Conservation (phyloP, 2,888 invertebrate genomes). For the Melikaiella ostensackeni region DNA sequence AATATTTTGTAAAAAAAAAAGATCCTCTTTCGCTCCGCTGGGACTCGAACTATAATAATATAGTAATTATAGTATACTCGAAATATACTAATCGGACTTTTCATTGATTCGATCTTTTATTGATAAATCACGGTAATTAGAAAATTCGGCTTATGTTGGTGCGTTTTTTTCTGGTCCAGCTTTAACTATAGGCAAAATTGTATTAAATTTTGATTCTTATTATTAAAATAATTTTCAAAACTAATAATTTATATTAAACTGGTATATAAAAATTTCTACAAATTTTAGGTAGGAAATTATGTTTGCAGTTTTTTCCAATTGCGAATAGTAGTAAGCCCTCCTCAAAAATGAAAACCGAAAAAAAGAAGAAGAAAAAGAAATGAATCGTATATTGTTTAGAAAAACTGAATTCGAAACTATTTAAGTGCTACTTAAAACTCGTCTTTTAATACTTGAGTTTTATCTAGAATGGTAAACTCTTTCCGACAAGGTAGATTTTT, state of each 20-base stretch:
- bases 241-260: too few relatives aligned
- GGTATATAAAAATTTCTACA: too few relatives aligned
- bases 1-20: too few relatives aligned
- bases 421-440: constrained; percentile 41
- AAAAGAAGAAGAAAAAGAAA: background rate
- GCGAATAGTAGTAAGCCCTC: background rate
- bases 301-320: background rate
- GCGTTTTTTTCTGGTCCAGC: background rate
- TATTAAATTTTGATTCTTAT: too few relatives aligned
- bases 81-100: too few relatives aligned
- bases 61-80: too few relatives aligned
- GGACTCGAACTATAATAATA: too few relatives aligned
- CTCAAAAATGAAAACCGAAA: background rate
- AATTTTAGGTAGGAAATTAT: background rate
- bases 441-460: constrained; percentile 22
- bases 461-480: constrained; percentile 37
- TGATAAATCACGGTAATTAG: background rate
- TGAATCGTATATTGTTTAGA: background rate
- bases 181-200: too few relatives aligned
- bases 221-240: too few relatives aligned
- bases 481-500: constrained; percentile 72
- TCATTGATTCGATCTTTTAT: background rate
- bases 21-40: too few relatives aligned
- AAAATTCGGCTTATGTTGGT: background rate
- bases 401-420: too few relatives aligned